Evolutionary conservation across 2,797 vertebrate genomes (phyloP), one percentile per base, ranked within the genome.

Genomic region (Alfaro cultratus): DNA sequence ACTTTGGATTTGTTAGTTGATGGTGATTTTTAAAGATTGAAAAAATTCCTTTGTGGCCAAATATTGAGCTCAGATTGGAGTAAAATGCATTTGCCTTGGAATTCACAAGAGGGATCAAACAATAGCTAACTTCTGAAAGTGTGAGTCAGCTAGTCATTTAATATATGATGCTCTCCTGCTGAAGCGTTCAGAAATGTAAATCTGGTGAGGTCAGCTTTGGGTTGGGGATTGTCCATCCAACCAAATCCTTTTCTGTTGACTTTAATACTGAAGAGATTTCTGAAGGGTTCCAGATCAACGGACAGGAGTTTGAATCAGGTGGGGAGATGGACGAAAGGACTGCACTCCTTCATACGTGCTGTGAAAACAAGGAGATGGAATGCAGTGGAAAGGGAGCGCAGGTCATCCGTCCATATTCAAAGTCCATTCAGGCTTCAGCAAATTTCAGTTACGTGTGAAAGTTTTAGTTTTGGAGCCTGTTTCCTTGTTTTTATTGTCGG

Each of bases 231-330:
- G 77, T 88, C 41, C 74, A 64, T 29, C 45, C 11, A 77, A 83
- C 39, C 39, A 81, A 93, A 90, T 83, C 81, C 64, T 81, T 31
- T 75, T 81, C 77, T n/a, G 81, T 91, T 93, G 91, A 90, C 85
- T 92, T 92, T 91, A 92, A 89, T 92, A 89, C 83, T 82, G 23
- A 80, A 74, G 80, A 88, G 90, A 89, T 93, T 93, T 91, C 71
- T 74, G 80, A 3, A 60, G 9, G 80, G 83, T 85, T 80, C 39
- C 11, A 79, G 85, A 89, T 87, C 43, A 84, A 83, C 64, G 79
- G 84, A 73, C 74, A 70, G 74, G 29, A 83, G 75, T 83, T 87
- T 85, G 70, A 87, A 86, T 83, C 83, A 74, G 82, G 36, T 78
- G 46, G 49, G 85, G 53, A 76, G 74, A 21, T 34, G 41, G 46